These are phyloP conservation scores for Drosophila equinoxialis DNA, from an alignment of 1,140 invertebrate species.

Conservation along the genomic window DNA sequence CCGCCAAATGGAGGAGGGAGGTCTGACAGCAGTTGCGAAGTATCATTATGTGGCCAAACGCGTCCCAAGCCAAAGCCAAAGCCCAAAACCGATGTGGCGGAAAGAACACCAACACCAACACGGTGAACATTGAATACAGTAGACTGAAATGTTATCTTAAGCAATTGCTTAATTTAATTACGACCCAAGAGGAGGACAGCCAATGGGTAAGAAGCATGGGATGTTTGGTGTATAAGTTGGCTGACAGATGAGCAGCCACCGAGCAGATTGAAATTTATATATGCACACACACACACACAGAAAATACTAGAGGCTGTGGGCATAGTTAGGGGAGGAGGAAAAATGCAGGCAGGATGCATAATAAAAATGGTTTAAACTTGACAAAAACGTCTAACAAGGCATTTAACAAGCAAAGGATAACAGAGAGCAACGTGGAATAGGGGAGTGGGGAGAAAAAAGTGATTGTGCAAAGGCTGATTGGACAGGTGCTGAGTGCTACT, in stretches of 20 bases:
- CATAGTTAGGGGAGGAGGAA: too few relatives aligned
- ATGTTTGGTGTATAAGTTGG: not conserved
- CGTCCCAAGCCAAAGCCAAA: constrained; percentile 4
- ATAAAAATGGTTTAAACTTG: constrained; percentile 3
- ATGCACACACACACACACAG: not conserved
- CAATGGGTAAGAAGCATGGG: not conserved
- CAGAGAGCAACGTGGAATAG: not conserved
- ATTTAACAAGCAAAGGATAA: not conserved
- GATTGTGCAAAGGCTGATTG: not conserved
- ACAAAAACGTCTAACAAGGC: not conserved
- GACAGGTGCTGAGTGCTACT: constrained; percentile 1
- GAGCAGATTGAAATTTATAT: constrained; percentile 11
- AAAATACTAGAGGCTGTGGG: not conserved
- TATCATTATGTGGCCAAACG: constrained; percentile 43
- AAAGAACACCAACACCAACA: constrained; percentile 25
- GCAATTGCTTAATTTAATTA: constrained; percentile 77
- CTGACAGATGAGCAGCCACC: constrained; percentile 5
- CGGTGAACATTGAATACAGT: constrained; percentile 12
- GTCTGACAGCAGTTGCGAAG: constrained; percentile 31
- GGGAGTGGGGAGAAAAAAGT: constrained; percentile 15
- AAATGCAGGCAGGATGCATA: not conserved
- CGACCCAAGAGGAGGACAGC: constrained; percentile 12
- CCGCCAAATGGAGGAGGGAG: not conserved
- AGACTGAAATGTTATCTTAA: constrained; percentile 59
- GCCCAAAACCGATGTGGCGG: constrained; percentile 15